Base-by-base conservation (phyloP, 2,797 vertebrate genomes). In the Sebastolobus alascanus region DNA sequence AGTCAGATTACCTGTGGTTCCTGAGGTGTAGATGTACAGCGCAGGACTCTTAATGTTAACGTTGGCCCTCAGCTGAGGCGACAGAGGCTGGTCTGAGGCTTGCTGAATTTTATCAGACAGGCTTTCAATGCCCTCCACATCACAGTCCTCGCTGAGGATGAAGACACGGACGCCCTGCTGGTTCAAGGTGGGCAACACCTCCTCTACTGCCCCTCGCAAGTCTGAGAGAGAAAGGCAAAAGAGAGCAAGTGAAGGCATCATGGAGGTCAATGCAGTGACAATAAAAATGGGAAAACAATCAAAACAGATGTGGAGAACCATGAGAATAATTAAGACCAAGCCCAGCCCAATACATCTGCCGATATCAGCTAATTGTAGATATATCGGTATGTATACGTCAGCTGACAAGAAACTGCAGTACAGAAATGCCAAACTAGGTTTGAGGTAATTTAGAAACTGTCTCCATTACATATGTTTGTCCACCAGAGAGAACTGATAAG, bases 21-120 rank as follows among this genome's bases (percentile, higher is more conserved):
- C 98, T 50, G 98, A 99, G 27, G 98, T 99, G 90, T 97, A 98
- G 85, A 98, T 97, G 80, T 97, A 98, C 35, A 97, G 8, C 0
- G 96, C 97, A 13, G 96, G 94, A 46, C 90, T 96, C 83, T 93
- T 92, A 1, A 90, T 67, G 43, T 77, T 93, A 54, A 96, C 22
- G 68, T 94, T 92, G 50, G 95, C 93, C 78, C 96, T 95, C 91
- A 97, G 95, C 2, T 96, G 93, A 25, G 87, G 90, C 0, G 96
- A 95, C 65, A 94, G 74, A 16, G 96, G 89, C 37, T 96, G 86
- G 10, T 96, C 92, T 0, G 97, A 97, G 7, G 94, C 94, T 69
- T 92, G 89, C 6, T 94, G 94, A 16, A 97, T 92, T 90, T 97
- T 96, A 72, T 96, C 95, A 1, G 91, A 89, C 68, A 98, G 89